Base-by-base conservation (phyloP, 2,888 invertebrate species). In the Anticlea derivata region DNA sequence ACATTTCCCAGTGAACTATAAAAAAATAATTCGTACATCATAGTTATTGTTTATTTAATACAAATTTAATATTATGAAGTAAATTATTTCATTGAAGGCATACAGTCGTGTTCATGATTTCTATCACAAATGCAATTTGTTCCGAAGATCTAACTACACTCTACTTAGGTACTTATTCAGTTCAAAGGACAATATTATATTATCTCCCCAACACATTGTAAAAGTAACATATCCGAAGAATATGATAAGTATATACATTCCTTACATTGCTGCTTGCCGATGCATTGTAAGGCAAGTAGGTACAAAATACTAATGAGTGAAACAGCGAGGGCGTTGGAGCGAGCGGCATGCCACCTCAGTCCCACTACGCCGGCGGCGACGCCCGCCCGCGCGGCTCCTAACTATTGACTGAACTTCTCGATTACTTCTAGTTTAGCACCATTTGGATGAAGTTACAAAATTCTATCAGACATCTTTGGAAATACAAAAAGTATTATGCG, bases 361-460 rank as follows among this genome's bases (percentile, higher is more conserved):
- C 7, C 23, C 11, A 5, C 3, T n/a, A 7, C 26, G 26, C 12
- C 3, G 12, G 12, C 26, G 10, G n/a, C n/a, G n/a, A n/a, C n/a
- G n/a, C n/a, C 8, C 20, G 2, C 7, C 7, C 1, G n/a, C 2
- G 5, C 52, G 35, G 53, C 46, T 56, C 59, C 50, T 55, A 58
- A 54, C 57, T 58, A 58, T 51, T 53, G 35, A 52, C 49, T 52
- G 54, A 59, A 60, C 44, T 24, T 10, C 26, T 50, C 43, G 47
- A 65, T 66, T 64, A 67, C 66, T 72, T 65, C 68, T 77, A 79
- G 70, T 70, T 75, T 83, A 88, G 87, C 88, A 88, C 88, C 87
- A 83, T 83, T 79, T 73, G 80, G 75, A 84, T 82, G 75, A 79
- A 68, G 68, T 77, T 75, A 78, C 57, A 63, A 60, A 60, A 59